A percentile compares a stretch with the other conserved stretches of the same genome.
Conservation (phyloP, 2,113 vertebrate species). For the Strix uralensis region DNA sequence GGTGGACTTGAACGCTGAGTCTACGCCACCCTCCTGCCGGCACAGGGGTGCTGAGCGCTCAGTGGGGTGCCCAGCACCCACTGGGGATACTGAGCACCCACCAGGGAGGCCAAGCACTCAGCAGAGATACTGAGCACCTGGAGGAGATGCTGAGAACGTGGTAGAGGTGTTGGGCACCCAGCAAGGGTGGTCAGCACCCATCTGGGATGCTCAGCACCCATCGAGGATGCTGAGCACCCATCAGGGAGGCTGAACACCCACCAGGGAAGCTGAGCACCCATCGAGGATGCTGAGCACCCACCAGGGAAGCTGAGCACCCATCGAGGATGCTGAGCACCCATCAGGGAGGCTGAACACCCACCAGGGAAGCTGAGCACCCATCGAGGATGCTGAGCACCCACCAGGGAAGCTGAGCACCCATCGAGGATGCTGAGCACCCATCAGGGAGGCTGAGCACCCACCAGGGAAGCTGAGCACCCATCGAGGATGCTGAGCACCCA, state of each 20-base stretch:
- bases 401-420: not conserved
- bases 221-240: rapidly evolving
- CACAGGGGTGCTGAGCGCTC: not conserved
- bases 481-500: too few relatives aligned
- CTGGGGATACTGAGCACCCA: not conserved
- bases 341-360: not conserved
- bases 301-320: not conserved
- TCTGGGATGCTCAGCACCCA: too few relatives aligned
- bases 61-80: not conserved
- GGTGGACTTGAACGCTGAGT: conserved; percentile 48
- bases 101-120: not conserved
- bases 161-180: not conserved
- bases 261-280: too few relatives aligned
- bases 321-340: not conserved
- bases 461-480: not conserved
- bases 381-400: not conserved
- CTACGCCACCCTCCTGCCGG: conserved; percentile 68
- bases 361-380: not conserved
- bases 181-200: rapidly evolving
- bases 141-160: not conserved
- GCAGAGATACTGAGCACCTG: not conserved
- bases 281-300: not conserved
- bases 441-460: too few relatives aligned
- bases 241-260: not conserved
- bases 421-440: too few relatives aligned